A percentile compares a stretch with the other conserved stretches of the same genome.
phyloP scores from a whole-genome alignment of 2,113 vertebrate species.

The Ciconia stormi region DNA sequence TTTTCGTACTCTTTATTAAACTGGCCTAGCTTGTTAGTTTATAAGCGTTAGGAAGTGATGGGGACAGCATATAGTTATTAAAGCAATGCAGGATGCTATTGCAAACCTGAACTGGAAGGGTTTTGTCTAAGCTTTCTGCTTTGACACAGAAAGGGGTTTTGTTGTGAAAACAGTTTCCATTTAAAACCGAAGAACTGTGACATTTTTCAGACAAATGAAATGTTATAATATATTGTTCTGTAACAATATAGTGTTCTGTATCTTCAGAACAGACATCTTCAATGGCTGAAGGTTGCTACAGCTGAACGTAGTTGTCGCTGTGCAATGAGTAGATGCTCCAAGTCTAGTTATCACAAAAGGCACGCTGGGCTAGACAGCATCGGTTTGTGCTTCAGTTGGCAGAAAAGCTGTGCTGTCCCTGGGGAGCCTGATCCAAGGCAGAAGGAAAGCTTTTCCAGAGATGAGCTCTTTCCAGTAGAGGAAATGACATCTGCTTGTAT shows the following conservation, averaged over 20 bases:
- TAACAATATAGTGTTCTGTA: not conserved
- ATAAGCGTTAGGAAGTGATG: not conserved
- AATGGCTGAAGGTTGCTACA: not conserved
- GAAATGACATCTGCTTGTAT: slow-evolving; percentile 7
- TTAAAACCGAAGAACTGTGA: not conserved
- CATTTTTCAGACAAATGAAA: not conserved
- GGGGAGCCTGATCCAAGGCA: not conserved
- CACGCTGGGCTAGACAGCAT: not conserved
- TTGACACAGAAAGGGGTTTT: not conserved
- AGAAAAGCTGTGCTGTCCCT: slow-evolving; percentile 4
- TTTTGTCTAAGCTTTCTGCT: not conserved
- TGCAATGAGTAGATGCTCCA: not conserved
- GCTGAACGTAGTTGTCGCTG: not conserved
- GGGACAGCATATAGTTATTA: not conserved
- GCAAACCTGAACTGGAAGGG: not conserved
- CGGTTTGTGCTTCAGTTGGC: slow-evolving; percentile 7
- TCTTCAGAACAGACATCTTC: not conserved
- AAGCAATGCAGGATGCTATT: not conserved
- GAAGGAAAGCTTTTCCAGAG: not conserved
- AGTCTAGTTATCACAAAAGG: not conserved
- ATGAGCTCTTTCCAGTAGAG: not conserved
- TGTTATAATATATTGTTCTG: not conserved
- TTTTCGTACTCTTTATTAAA: not conserved
- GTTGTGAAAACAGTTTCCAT: not conserved
- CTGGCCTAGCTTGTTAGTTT: not conserved